Base-by-base conservation (phyloP, 2,888 invertebrate genomes). In the Eristalis pertinax region DNA sequence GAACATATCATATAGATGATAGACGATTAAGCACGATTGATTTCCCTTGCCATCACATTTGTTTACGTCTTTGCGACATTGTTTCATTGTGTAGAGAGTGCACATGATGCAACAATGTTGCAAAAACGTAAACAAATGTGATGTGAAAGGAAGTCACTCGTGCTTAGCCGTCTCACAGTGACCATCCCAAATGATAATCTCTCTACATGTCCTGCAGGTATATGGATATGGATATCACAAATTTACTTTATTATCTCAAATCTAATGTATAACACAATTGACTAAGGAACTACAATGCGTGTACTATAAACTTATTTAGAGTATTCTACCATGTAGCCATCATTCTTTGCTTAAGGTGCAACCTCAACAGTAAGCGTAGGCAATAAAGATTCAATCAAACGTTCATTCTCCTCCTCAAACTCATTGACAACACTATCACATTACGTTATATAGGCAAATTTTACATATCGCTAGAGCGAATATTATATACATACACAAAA, bases 401-500 rank as follows among this genome's bases (percentile, higher is more conserved):
- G 24, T 24, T 60, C 41, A 56, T 62, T 69, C 22, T 35, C 4
- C 38, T 50, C 10, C 8, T 63, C 63, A 63, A 5, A 65, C 24
- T 58, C 5, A 69, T 84, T 65, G 60, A 64, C 73, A 60, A 15
- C 13, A 64, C 22, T 79, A 84, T 84, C 84, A 84, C 79, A 79
- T 75, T 78, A 74, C 58, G 58, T 74, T 65, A 79, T 64, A 74
- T 32, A 58, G 62, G 58, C 29, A 50, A 60, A 41, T 63, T n/a
- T 50, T 35, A 41, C 32, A 64, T 56, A 35, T 38, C 38, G 13
- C 38, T 19, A 19, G n/a, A 1, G 50, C 32, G 32, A 32, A 10
- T 8, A 19, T 50, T 50, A 43, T 22, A 41, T 22, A 35, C 58
- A 41, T 22, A 35, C 58, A 15, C 22, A 15, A 38, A 35, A 19